Base-by-base conservation (phyloP, 2,113 vertebrate species). In the Uropsilus gracilis region DNA sequence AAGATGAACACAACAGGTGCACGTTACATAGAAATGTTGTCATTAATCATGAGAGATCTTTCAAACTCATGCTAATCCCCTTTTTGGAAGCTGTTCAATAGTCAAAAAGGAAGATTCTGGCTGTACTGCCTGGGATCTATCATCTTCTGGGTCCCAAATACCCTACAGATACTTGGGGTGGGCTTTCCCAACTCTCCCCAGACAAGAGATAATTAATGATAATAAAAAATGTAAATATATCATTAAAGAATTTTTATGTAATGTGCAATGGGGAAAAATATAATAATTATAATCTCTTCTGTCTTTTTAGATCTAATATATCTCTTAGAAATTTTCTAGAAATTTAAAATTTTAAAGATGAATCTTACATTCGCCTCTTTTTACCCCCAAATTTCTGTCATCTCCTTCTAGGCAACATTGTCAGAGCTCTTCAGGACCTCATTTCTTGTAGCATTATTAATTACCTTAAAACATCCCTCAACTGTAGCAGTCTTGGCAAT, bases 381-480 rank as follows among this genome's bases (percentile, higher is more conserved):
- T 16, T 46, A 77, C 20, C 59, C 57, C 32, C 73, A 18, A 59
- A 32, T n/a, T 20, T 85, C 44, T 72, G 13, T 46, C 8, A 6
- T 72, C 3, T 81, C 44, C 76, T 37, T 91, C 14, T 24, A 63
- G 28, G 20, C 30, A 50, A 34, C 46, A n/a, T 32, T 71, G n/a
- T 44, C 57, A 87, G n/a, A n/a, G 26, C 10, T 76, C 48, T 75
- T 28, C 48, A 34, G 69, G 48, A 42, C 28, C 39, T 76, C 82
- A 34, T 16, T 87, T 94, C 64, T 77, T 81, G 20, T 20, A 44
- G 6, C 55, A 37, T 88, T 78, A 93, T 96, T 95, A 95, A 95
- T 96, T 81, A 92, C 82, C 84, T 82, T 71, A 86, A 92, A 94
- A 86, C 32, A 83, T 89, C 89, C 28, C 81, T 95, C 94, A 80